These are phyloP conservation scores for Limnodromus scolopaceus DNA, from an alignment of 2,797 vertebrate species.

Conservation along the genomic window DNA sequence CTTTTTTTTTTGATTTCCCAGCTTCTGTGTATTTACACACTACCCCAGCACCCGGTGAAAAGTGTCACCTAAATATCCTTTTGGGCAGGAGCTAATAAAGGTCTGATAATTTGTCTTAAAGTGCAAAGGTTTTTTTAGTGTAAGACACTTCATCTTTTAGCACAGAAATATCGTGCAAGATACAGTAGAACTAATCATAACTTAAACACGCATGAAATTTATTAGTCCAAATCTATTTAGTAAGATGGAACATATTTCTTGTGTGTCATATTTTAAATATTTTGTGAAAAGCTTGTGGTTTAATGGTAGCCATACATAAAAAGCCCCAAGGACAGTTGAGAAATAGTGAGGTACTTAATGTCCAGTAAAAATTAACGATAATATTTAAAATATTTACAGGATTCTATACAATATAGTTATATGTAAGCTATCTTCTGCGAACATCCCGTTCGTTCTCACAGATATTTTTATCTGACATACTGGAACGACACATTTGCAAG, in stretches of 20 bases:
- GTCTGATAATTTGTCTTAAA: background rate
- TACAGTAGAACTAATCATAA: background rate
- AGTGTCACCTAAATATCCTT: background rate
- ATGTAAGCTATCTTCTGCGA: background rate
- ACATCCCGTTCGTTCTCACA: background rate
- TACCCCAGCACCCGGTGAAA: background rate
- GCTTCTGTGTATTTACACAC: background rate
- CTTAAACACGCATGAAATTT: background rate
- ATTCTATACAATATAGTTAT: background rate
- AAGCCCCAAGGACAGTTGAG: background rate
- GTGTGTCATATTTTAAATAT: background rate
- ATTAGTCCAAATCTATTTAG: background rate
- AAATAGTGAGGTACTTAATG: background rate
- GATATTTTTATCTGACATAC: conserved; percentile 37
- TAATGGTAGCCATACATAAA: background rate
- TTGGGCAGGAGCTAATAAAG: background rate
- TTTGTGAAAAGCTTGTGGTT: background rate
- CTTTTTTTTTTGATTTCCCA: background rate
- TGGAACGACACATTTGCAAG: conserved; percentile 26
- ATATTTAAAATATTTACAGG: background rate
- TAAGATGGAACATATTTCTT: background rate
- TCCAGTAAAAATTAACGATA: background rate
- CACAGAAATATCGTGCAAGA: background rate
- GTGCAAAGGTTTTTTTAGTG: too few relatives aligned
- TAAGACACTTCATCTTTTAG: background rate